Conservation (phyloP, 2,113 vertebrate species). For the Lathamus discolor region DNA sequence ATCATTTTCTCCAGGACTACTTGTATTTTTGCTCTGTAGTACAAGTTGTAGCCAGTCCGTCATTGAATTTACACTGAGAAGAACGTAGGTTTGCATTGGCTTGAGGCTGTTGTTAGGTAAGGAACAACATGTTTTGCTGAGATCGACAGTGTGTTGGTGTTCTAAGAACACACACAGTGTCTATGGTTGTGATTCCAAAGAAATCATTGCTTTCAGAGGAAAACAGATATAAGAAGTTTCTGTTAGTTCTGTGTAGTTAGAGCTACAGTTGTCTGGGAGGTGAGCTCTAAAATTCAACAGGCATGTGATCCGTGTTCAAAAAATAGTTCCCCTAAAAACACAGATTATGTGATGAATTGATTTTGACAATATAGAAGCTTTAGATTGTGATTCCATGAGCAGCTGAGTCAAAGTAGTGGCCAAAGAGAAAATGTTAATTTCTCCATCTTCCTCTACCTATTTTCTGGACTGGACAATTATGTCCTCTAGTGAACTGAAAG, state of each 20-base stretch:
- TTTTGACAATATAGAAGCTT: neutral
- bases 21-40: neutral
- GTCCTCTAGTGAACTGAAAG: neutral
- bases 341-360: neutral
- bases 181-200: neutral
- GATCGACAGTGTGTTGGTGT: neutral
- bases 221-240: neutral
- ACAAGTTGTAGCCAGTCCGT: neutral
- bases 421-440: neutral
- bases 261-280: neutral
- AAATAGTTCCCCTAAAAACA: neutral
- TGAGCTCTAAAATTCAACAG: neutral
- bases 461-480: neutral
- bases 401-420: neutral
- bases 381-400: neutral
- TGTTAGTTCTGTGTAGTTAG: neutral
- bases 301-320: neutral
- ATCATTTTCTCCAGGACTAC: neutral
- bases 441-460: neutral
- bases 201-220: neutral
- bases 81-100: neutral
- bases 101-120: neutral
- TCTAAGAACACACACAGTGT: neutral
- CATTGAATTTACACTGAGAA: neutral
- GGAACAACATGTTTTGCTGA: neutral